These are phyloP conservation scores for Drosophila kokeensis DNA, from an alignment of 2,888 invertebrate species.

Conservation along the genomic window DNA sequence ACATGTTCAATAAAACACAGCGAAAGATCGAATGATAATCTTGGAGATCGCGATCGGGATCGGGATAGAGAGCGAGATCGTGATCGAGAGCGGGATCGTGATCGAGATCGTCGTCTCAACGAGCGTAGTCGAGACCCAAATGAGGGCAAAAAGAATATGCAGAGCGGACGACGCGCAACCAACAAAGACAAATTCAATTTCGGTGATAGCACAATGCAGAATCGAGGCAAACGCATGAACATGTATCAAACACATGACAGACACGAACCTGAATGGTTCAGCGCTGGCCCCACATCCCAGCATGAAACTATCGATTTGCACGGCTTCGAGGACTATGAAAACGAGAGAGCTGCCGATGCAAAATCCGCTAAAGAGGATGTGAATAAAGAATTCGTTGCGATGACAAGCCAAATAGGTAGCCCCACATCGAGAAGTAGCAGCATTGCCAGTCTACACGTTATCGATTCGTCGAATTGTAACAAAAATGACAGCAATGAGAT, in stretches of 20 bases:
- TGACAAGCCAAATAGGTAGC: constrained; percentile 1
- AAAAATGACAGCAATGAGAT: constrained; percentile 22
- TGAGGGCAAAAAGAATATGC: constrained; percentile 64
- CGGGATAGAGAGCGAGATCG: constrained; percentile 85
- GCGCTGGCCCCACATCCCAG: constrained; percentile 95
- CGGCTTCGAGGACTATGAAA: constrained; percentile 92
- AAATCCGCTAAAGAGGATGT: constrained; percentile 12
- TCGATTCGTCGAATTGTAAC: constrained; percentile 13
- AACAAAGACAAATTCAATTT: constrained; percentile 57
- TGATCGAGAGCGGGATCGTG: constrained; percentile 41
- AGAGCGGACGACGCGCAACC: constrained; percentile 43
- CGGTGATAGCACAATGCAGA: constrained; percentile 24
- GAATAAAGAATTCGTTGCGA: constrained; percentile 10
- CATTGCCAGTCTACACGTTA: constrained; percentile 36
- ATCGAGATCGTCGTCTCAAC: constrained; percentile 87
- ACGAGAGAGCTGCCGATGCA: constrained; percentile 77
- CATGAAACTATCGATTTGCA: constrained; percentile 96
- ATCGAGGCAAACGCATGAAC: constrained; percentile 51
- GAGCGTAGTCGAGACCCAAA: constrained; percentile 84
- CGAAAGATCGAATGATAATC: constrained; percentile 37
- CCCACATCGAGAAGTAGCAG: constrained; percentile 45
- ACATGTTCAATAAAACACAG: constrained; percentile 40
- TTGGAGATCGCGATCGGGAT: constrained; percentile 23
- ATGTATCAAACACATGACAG: constrained; percentile 85
- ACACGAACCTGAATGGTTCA: constrained; percentile 95